Evolutionary conservation across 2,797 vertebrate genomes (phyloP).

Genomic region (Mycteria americana): DNA sequence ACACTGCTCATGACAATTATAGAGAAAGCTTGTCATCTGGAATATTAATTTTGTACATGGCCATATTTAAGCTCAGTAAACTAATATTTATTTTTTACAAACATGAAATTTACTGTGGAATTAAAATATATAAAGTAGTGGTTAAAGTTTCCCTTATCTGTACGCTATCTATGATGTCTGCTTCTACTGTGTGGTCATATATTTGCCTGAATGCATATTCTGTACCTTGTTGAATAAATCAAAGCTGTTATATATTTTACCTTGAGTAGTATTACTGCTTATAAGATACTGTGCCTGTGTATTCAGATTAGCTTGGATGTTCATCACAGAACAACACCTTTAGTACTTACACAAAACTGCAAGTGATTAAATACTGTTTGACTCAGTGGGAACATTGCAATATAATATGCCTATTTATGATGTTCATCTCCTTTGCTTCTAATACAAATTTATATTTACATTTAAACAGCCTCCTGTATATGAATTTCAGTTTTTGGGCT

Average conservation of each 20-base stretch:
- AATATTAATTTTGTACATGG: neutral
- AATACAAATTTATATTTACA: neutral
- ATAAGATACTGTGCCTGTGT: neutral
- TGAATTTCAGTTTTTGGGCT: neutral
- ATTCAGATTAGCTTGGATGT: neutral
- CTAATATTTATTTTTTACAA: neutral
- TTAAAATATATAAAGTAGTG: neutral
- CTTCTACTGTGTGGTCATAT: neutral
- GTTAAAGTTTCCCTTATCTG: neutral
- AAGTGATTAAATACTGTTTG: neutral
- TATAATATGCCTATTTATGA: neutral
- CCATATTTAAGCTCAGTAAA: neutral
- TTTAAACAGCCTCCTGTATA: neutral
- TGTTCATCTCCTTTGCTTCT: neutral
- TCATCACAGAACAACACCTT: neutral
- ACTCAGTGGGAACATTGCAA: neutral
- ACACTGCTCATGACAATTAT: neutral
- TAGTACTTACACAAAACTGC: neutral
- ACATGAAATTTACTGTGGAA: neutral
- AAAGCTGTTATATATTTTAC: neutral
- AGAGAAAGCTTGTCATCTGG: neutral
- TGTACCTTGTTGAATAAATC: neutral
- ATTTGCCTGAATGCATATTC: slow-evolving; percentile 18
- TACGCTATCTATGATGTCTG: neutral
- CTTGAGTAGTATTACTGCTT: neutral